phyloP scores from a whole-genome alignment of 2,888 invertebrate genomes.

The Limenitis camilla region DNA sequence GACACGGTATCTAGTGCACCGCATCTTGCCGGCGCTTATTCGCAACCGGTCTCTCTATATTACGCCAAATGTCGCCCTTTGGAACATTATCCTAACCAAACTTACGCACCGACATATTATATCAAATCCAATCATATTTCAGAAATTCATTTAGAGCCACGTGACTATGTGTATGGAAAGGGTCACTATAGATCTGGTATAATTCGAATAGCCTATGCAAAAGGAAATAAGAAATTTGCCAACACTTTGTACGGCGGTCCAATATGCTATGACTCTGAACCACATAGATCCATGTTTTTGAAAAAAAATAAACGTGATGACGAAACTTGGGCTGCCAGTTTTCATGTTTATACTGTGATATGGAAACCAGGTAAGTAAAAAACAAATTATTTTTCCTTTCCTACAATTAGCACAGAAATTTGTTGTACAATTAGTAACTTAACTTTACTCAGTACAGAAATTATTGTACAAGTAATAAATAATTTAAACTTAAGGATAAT shows the following conservation, averaged over 20 bases:
- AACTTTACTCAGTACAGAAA: too few species aligned
- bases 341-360: slow-evolving; percentile 79
- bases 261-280: slow-evolving; percentile 50
- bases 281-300: slow-evolving; percentile 55
- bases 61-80: too few species aligned
- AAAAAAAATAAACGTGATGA: slow-evolving; percentile 54
- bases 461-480: too few species aligned
- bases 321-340: slow-evolving; percentile 72
- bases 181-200: slow-evolving; percentile 78
- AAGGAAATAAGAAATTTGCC: slow-evolving; percentile 74
- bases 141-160: slow-evolving; percentile 79
- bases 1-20: too few species aligned
- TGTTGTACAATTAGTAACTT: too few species aligned
- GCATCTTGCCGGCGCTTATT: too few species aligned
- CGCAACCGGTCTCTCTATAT: too few species aligned
- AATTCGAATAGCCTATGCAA: slow-evolving; percentile 81
- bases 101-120: too few species aligned
- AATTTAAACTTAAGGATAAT: too few species aligned
- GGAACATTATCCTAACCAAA: too few species aligned
- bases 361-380: slow-evolving; percentile 77
- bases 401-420: too few species aligned
- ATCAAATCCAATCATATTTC: too few species aligned
- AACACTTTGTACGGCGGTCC: slow-evolving; percentile 57
- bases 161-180: slow-evolving; percentile 76
- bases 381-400: background rate